Conservation (phyloP, 2,113 vertebrate genomes). For the Nettapus auritus region DNA sequence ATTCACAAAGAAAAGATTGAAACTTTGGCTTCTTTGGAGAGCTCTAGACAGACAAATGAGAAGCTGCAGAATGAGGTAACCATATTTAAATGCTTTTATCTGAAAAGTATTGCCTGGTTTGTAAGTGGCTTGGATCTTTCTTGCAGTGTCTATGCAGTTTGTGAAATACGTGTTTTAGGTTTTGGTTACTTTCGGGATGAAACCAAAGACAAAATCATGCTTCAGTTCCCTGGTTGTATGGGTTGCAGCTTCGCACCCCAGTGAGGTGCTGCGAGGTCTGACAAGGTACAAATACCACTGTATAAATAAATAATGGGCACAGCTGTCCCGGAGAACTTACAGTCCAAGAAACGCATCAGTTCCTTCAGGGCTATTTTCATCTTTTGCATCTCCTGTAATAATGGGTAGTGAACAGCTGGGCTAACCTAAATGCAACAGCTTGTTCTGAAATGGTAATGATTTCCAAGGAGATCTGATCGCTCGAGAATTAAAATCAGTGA, state of each 20-base stretch:
- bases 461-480: not conserved
- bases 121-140: not conserved
- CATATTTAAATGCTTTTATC: conserved; percentile 11
- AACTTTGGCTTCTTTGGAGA: conserved; percentile 79
- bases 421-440: not conserved
- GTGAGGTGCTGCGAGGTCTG: not conserved
- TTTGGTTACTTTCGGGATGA: not conserved
- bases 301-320: not conserved
- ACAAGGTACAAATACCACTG: too few species aligned
- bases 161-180: not conserved
- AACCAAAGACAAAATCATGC: not conserved
- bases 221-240: not conserved
- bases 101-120: not conserved
- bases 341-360: not conserved
- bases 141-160: not conserved
- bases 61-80: conserved; percentile 87
- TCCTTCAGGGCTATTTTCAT: not conserved
- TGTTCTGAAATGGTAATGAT: not conserved
- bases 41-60: conserved; percentile 78
- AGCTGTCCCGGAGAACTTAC: not conserved
- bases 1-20: conserved; percentile 81
- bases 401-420: not conserved
- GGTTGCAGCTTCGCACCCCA: not conserved
- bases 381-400: not conserved
- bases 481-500: not conserved